Base-by-base conservation (phyloP, 2,888 invertebrate genomes). In the Molanna angustata region DNA sequence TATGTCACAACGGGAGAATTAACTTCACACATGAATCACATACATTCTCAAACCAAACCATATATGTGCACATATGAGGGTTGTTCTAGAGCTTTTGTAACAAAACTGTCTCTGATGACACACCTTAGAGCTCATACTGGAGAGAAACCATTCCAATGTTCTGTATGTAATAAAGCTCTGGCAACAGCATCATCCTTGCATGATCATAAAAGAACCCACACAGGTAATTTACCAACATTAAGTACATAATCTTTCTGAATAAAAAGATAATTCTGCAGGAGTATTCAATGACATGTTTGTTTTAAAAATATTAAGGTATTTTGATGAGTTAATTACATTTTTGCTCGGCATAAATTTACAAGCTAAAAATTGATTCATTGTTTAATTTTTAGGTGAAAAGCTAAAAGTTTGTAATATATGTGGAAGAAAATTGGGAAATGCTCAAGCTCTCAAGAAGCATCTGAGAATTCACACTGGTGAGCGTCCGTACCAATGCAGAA, bases 1-100 rank as follows among this genome's bases (percentile, higher is more conserved):
- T 62, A 58, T 43, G 61, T 62, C 1, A 63, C 63, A 1, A 52
- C 57, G 1, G 60, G 61, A n/a, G 59, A 62, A 45, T 49, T 61
- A 17, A 57, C 52, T 2, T 61, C 61, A 2, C 61, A 61, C 48
- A 54, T 60, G 2, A 59, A 55, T 17, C 60, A 61, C 22, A 61
- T 61, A 17, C 61, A 62, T 56, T 59, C 58, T 17, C 37, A 57
- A 44, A 39, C 56, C 50, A 61, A 57, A 49, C 55, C 59, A 41
- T 59, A 54, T 57, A 17, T 45, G 21, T 60, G 61, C 47, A 52
- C 58, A 45, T 56, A 54, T 49, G 54, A 60, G 39, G 53, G 58
- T 52, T 59, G 62, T 48, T 31, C 39, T 7, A 48, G 58, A 37
- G 41, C 58, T 4, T 62, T 62, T 51, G 57, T 55, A 0, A 60